Base-by-base conservation (phyloP, 2,113 vertebrate genomes). In the Coturnix japonica region DNA sequence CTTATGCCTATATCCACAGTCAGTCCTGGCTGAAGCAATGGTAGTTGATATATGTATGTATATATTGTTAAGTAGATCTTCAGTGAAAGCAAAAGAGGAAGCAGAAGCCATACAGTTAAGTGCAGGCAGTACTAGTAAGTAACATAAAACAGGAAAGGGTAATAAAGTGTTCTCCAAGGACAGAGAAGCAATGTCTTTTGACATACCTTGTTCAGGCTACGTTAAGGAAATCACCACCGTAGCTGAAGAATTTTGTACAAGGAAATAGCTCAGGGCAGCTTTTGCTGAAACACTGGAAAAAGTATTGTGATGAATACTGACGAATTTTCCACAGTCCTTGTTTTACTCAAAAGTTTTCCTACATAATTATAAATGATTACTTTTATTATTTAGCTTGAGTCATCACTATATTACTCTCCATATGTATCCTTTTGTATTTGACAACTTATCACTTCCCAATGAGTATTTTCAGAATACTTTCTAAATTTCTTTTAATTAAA, bases 391-490 rank as follows among this genome's bases (percentile, higher is more conserved):
- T 74, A 35, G 2, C 66, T 74, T 67, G 44, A 33, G 2, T 53
- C 13, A 9, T 37, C 64, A n/a, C 19, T 69, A 16, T 37, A 66
- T 39, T 7, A 60, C 7, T 75, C 1, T 19, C 4, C 51, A 79
- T 41, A 44, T 39, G 41, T 0, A 41, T 51, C 10, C 1, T 10
- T 47, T 31, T 12, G 0, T 17, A 65, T 35, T 82, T 70, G 7
- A 21, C 8, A 61, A 33, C 76, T 39, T 81, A 47, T 57, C 20
- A 12, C 8, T 81, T 75, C 17, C 22, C 17, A 60, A 13, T 18
- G 28, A 26, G 2, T 23, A 43, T 53, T 78, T 26, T 67, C 53
- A 81, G 39, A 91, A 61, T 44, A 46, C 5, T 69, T 89, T 85
- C 5, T 26, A 76, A 76, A 47, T 35, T 56, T n/a, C 1, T 30